Evolutionary conservation across 2,888 invertebrate genomes (phyloP).

Genomic region (Hylaea fasciaria): DNA sequence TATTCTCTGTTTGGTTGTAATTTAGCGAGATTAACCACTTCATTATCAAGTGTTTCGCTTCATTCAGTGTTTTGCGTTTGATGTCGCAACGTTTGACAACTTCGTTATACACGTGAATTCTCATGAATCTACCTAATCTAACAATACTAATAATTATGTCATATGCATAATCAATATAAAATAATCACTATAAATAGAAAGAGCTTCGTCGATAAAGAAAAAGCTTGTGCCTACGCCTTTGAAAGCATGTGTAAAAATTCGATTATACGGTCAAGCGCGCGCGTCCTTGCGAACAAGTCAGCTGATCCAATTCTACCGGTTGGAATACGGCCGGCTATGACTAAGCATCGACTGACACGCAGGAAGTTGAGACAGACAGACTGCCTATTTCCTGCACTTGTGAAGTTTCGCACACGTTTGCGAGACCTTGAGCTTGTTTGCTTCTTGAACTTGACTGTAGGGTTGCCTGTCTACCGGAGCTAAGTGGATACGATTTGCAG

Average conservation of each 20-base stretch:
- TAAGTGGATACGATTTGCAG: background rate
- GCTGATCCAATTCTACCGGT: constrained; percentile 43
- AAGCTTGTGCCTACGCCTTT: constrained; percentile 8
- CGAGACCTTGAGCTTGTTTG: constrained; percentile 50
- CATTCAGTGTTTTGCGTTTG: no score
- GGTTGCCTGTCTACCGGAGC: no score
- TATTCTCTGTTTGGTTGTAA: no score
- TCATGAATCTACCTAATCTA: no score
- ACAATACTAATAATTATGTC: constrained; percentile 14
- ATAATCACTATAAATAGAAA: constrained; percentile 4
- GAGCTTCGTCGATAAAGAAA: constrained; percentile 10
- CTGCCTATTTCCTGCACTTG: constrained; percentile 62
- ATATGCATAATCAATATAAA: background rate
- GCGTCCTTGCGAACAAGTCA: constrained; percentile 57
- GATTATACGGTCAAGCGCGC: constrained; percentile 53
- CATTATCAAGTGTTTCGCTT: no score
- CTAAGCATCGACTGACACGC: constrained; percentile 46
- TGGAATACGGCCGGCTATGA: constrained; percentile 53
- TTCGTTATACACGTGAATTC: no score
- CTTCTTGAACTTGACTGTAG: constrained; percentile 35
- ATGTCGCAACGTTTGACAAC: no score
- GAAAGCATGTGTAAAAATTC: constrained; percentile 51
- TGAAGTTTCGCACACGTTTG: constrained; percentile 53
- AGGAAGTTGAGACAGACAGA: constrained; percentile 60
- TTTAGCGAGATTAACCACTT: no score